Evolutionary conservation across 2,797 vertebrate species (phyloP).

Genomic region (Coregonus suidteri): DNA sequence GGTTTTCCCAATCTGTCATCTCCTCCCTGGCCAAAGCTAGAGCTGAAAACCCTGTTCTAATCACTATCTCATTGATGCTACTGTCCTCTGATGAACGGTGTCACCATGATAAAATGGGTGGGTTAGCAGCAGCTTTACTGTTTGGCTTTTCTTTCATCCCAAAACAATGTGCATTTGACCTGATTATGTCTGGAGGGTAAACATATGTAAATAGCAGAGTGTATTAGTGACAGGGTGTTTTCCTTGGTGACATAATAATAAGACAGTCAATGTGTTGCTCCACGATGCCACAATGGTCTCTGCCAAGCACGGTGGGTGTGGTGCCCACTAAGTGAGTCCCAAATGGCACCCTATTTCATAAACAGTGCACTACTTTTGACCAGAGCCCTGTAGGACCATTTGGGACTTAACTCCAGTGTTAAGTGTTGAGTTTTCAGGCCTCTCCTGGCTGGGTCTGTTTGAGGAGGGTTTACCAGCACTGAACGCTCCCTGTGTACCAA

Average conservation of each 20-base stretch:
- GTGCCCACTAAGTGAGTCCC: background rate
- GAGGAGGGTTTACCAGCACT: conserved; percentile 40
- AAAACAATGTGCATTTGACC: conserved; percentile 30
- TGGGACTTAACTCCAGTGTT: no score
- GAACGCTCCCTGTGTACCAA: conserved; percentile 23
- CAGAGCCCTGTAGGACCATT: no score
- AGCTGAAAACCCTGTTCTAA: conserved; percentile 2
- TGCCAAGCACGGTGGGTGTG: conserved; percentile 18
- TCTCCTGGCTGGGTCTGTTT: conserved; percentile 17
- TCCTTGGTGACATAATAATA: conserved; percentile 22
- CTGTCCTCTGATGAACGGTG: background rate
- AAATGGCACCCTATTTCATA: no score
- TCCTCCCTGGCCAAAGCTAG: background rate
- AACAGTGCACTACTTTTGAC: no score
- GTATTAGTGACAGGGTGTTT: conserved; percentile 11
- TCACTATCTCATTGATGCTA: background rate
- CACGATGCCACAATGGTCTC: background rate
- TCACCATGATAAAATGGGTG: background rate
- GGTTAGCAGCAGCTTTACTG: conserved; percentile 6
- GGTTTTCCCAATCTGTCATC: conserved; percentile 14
- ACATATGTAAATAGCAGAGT: conserved; percentile 23
- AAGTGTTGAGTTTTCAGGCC: no score
- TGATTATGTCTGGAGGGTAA: conserved; percentile 27
- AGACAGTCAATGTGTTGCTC: conserved; percentile 1
- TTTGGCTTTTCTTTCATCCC: conserved; percentile 4